These are phyloP conservation scores for sheep (Ovis aries) DNA, from an alignment of 2,113 vertebrate genomes.

Conservation along the genomic window ARS-UI_Ramb_v3.0 NC_056072.1:39831001-39831500, in stretches of 20 bases:
- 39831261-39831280: not conserved
- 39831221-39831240: not conserved
- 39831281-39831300: not conserved
- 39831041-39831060: not conserved
- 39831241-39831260: not conserved
- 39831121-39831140: not conserved
- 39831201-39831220: fast-evolving
- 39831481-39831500: not conserved
- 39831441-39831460: not conserved
- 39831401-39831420: not conserved
- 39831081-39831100: not conserved
- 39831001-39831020: not conserved
- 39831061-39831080: not conserved
- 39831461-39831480: not conserved
- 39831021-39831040: not conserved
- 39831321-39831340: not conserved
- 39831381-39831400: not conserved
- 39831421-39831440: not conserved
- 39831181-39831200: not conserved
- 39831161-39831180: not conserved
- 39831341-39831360: not conserved
- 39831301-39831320: fast-evolving
- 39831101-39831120: not conserved
- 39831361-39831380: not conserved
- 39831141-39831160: not conserved